Evolutionary conservation across 2,888 invertebrate genomes (phyloP).

Genomic region (Melinaea menophilus): DNA sequence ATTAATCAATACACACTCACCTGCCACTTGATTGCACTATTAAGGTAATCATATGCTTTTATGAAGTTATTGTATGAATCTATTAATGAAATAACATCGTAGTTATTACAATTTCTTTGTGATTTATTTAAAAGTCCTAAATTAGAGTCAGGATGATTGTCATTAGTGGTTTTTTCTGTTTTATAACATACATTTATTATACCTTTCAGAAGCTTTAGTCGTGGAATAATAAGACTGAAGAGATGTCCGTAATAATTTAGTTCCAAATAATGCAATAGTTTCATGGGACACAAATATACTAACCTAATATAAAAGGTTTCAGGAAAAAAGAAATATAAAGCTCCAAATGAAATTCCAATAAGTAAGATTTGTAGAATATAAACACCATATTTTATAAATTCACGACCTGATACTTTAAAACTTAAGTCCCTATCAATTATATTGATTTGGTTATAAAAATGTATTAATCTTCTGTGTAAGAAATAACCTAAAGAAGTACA

Average conservation of each 20-base stretch:
- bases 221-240: conserved; percentile 21
- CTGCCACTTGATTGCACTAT: conserved; percentile 35
- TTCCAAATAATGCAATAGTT: conserved; percentile 23
- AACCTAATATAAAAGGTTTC: not conserved
- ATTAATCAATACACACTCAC: conserved; percentile 17
- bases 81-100: conserved; percentile 24
- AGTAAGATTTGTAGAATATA: conserved; percentile 36
- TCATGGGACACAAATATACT: conserved; percentile 4
- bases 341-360: conserved; percentile 2
- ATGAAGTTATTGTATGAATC: conserved; percentile 31
- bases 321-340: not conserved
- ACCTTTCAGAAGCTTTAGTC: conserved; percentile 23
- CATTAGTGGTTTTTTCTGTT: conserved; percentile 1
- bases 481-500: conserved; percentile 22
- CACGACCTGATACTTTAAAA: conserved; percentile 8
- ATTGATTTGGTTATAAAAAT: conserved; percentile 30
- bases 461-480: conserved; percentile 20
- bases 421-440: conserved; percentile 31
- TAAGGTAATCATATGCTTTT: conserved; percentile 28
- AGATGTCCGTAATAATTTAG: conserved; percentile 30
- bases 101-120: conserved; percentile 5
- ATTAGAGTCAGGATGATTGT: not conserved
- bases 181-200: conserved; percentile 22
- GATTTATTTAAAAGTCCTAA: conserved; percentile 4
- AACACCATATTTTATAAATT: conserved; percentile 27